Evolutionary conservation across 2,888 invertebrate species (phyloP).

Genomic region (Lucinisca nassula): DNA sequence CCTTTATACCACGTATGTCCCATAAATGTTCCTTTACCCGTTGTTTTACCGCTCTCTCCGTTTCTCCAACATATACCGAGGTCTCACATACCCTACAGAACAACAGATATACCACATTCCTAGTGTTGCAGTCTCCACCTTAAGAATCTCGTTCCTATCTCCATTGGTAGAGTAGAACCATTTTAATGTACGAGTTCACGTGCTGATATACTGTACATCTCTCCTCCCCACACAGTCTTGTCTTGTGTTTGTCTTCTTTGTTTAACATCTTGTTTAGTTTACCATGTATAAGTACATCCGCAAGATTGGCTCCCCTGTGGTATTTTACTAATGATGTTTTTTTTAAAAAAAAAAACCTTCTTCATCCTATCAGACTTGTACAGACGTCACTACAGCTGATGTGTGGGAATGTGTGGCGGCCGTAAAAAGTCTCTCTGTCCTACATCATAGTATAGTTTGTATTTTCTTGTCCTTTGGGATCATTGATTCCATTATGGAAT

Average conservation of each 20-base stretch:
- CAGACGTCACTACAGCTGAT: too few relatives aligned
- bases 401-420: too few relatives aligned
- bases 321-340: not conserved
- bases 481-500: too few relatives aligned
- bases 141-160: not conserved
- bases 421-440: too few relatives aligned
- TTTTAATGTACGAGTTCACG: not conserved
- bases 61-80: not conserved
- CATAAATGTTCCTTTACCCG: not conserved
- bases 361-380: not conserved
- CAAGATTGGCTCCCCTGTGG: not conserved
- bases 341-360: not conserved
- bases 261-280: not conserved
- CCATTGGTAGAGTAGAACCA: not conserved
- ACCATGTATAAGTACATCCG: conserved; percentile 3
- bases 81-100: not conserved
- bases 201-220: not conserved
- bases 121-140: not conserved
- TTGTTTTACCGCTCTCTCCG: not conserved
- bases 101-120: not conserved
- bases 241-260: not conserved
- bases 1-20: not conserved
- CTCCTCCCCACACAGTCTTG: not conserved
- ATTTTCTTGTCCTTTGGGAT: too few relatives aligned
- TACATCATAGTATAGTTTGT: too few relatives aligned